A percentile compares a stretch with the other conserved stretches of the same genome.
Evolutionary conservation across 2,888 invertebrate genomes (phyloP).

Genomic region (Oxyteleia sp.): DNA sequence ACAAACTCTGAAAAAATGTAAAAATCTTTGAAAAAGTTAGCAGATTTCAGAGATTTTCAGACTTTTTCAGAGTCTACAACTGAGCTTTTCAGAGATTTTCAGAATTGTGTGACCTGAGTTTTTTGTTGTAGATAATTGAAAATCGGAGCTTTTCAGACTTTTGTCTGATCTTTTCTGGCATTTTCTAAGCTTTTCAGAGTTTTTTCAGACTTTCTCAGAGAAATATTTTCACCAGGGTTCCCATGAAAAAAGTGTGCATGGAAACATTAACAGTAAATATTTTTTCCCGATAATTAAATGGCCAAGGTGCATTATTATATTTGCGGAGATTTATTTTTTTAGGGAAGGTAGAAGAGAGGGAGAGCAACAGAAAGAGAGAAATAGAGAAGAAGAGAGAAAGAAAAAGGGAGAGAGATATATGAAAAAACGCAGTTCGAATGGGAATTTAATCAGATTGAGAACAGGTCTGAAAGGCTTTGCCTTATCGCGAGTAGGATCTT

Average conservation of each 20-base stretch:
- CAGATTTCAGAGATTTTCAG: too few relatives aligned
- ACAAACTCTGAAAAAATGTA: conserved; percentile 1
- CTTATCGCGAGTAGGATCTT: conserved; percentile 50
- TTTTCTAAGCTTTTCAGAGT: too few relatives aligned
- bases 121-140: too few relatives aligned
- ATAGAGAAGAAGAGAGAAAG: background rate
- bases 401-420: background rate
- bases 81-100: too few relatives aligned
- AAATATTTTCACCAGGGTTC: too few relatives aligned
- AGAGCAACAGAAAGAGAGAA: background rate
- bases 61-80: too few relatives aligned
- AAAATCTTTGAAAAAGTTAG: too few relatives aligned
- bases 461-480: conserved; percentile 44
- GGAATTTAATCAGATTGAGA: conserved; percentile 66
- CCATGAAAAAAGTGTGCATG: too few relatives aligned
- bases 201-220: too few relatives aligned
- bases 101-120: too few relatives aligned
- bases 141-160: too few relatives aligned
- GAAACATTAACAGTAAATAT: conserved; percentile 35
- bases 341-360: background rate
- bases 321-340: conserved; percentile 30
- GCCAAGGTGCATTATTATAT: conserved; percentile 49
- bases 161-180: too few relatives aligned
- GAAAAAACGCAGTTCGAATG: conserved; percentile 45
- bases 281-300: conserved; percentile 49